A percentile compares a stretch with the other conserved stretches of the same genome.
Evolutionary conservation across 2,113 vertebrate species (phyloP).

Genomic region (Scomber colias): DNA sequence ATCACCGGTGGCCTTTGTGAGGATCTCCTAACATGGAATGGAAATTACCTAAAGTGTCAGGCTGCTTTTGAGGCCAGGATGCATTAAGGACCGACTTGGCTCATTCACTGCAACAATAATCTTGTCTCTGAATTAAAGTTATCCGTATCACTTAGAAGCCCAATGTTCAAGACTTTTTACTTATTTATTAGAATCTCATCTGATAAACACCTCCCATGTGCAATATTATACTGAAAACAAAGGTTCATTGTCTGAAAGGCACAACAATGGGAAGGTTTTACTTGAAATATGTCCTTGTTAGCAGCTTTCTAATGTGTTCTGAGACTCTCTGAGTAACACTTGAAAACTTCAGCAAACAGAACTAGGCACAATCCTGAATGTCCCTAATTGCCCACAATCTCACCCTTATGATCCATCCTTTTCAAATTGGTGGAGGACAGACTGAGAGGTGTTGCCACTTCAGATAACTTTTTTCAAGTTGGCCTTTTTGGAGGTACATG

Average conservation of each 20-base stretch:
- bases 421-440: no score
- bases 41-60: slow-evolving; percentile 41
- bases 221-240: slow-evolving; percentile 13
- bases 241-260: background rate
- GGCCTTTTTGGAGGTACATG: no score
- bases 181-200: background rate
- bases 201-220: background rate
- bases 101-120: slow-evolving; percentile 12
- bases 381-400: background rate
- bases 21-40: slow-evolving; percentile 58
- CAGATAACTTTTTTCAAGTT: no score
- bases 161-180: background rate
- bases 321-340: background rate
- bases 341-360: slow-evolving; percentile 5
- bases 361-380: background rate
- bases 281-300: slow-evolving; percentile 35
- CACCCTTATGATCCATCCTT: background rate
- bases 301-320: slow-evolving; percentile 15
- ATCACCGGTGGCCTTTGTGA: slow-evolving; percentile 28
- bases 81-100: slow-evolving; percentile 6
- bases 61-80: slow-evolving; percentile 7
- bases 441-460: background rate
- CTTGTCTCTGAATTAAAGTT: slow-evolving; percentile 19
- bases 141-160: slow-evolving; percentile 2
- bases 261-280: slow-evolving; percentile 14